A percentile compares a stretch with the other conserved stretches of the same genome.
These are phyloP conservation scores for Glyphotaelius pellucidus DNA, from an alignment of 2,888 invertebrate species.

Conservation along the genomic window DNA sequence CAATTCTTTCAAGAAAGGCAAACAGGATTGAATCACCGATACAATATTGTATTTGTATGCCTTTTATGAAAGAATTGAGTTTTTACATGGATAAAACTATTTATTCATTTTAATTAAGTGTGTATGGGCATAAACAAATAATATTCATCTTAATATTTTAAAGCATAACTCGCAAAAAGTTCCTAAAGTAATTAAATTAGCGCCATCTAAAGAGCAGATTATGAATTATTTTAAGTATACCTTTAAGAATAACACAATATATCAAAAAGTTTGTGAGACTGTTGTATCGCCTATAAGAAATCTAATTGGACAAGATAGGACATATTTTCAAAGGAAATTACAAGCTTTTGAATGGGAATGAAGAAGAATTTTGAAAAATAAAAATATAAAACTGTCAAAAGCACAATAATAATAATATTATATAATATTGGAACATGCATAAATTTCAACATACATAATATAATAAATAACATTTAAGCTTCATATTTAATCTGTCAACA, in stretches of 20 bases:
- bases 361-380: conserved; percentile 22
- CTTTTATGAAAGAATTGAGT: too few relatives aligned
- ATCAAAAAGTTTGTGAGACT: neutral
- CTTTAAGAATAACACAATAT: neutral
- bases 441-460: conserved; percentile 50
- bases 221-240: too few relatives aligned
- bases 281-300: neutral
- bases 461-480: conserved; percentile 51
- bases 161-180: too few relatives aligned
- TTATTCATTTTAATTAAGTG: too few relatives aligned
- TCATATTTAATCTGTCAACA: conserved; percentile 31
- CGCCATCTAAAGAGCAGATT: too few relatives aligned
- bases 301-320: neutral
- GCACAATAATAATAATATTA: conserved; percentile 20
- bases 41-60: too few relatives aligned
- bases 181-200: too few relatives aligned
- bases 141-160: too few relatives aligned
- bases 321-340: conserved; percentile 26
- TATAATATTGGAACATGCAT: conserved; percentile 46
- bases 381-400: conserved; percentile 46
- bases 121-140: too few relatives aligned
- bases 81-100: too few relatives aligned
- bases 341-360: conserved; percentile 15
- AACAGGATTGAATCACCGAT: too few relatives aligned
- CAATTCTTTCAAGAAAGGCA: too few relatives aligned